These are phyloP conservation scores for Nemotelus nigrinus DNA, from an alignment of 2,888 invertebrate genomes.

Conservation along the genomic window DNA sequence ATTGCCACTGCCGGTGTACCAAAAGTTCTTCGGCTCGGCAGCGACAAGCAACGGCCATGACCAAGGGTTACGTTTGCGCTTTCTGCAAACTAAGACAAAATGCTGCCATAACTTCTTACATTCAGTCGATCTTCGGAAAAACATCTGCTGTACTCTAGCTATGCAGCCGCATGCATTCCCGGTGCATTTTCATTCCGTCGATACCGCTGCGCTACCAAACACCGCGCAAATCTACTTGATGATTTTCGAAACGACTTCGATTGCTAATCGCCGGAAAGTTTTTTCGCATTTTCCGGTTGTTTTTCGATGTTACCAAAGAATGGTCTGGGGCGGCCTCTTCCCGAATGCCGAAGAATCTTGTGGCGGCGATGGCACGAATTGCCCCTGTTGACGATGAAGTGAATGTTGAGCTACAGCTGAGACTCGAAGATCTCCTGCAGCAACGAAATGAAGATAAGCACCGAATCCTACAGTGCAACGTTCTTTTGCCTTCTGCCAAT, in stretches of 20 bases:
- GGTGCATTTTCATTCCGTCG: constrained; percentile 26
- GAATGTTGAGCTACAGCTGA: constrained; percentile 26
- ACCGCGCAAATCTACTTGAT: constrained; percentile 35
- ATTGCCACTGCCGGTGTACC: constrained; percentile 15
- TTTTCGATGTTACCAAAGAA: constrained; percentile 45
- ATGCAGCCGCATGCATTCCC: constrained; percentile 28
- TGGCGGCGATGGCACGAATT: background rate
- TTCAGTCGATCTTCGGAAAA: constrained; percentile 9
- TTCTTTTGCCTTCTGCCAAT: constrained; percentile 47
- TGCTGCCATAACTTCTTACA: constrained; percentile 29
- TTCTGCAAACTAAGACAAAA: constrained; percentile 10
- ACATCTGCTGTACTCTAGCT: constrained; percentile 29
- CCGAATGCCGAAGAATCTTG: background rate
- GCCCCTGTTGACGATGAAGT: background rate
- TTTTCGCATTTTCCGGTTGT: constrained; percentile 49
- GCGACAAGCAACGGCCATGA: constrained; percentile 27
- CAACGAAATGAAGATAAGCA: constrained; percentile 42
- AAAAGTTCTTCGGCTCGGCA: constrained; percentile 32
- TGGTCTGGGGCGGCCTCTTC: background rate
- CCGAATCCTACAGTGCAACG: constrained; percentile 36
- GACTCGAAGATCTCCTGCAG: constrained; percentile 19
- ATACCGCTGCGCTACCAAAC: background rate
- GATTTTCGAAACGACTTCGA: constrained; percentile 38
- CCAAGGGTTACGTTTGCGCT: constrained; percentile 26
- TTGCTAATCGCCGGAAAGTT: constrained; percentile 45